Base-by-base conservation (phyloP, 2,797 vertebrate species). In the Sebastes itinus region DNA sequence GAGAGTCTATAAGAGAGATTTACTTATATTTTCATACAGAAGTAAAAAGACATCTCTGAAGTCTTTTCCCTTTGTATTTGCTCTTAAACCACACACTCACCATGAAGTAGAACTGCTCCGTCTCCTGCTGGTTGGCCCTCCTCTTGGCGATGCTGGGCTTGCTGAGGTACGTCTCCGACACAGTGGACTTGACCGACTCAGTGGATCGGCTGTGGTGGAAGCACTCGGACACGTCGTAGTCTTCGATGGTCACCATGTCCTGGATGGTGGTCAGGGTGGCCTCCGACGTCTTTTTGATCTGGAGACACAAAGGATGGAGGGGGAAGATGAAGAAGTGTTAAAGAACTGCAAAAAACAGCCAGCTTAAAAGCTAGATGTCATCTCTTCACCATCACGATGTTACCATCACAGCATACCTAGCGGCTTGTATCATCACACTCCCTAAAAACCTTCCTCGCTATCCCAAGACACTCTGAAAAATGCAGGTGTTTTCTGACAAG, bases 81-180 rank as follows among this genome's bases (percentile, higher is more conserved):
- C 1, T 52, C n/a, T 14, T 11, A 54, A 52, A n/a, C 5, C 30
- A 63, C 30, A 18, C 6, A 32, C 92, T 67, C 90, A 99, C 99
- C 98, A 99, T 98, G 87, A 99, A 99, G 94, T 99, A 99, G 94
- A 99, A 99, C 83, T 99, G 98, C 90, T 99, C 99, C 0, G 99
- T 99, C 92, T 99, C 99, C 93, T 99, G 98, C 93, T 99, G 98
- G 95, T 99, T 99, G 63, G 99, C 98, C 81, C 99, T 96, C 89
- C 98, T 95, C 94, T 99, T 99, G 75, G 98, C 98, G 5, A 99
- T 98, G 95, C 98, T 99, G 42, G 97, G 98, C 81, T 99, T 99
- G 93, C 98, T 99, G 87, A 99, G 94, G 93, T 99, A 99, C 1
- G 98, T 99, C 92, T 99, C 99, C 0, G 98, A 99, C 80, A 99